Percentiles rank a stretch among this genome's conserved stretches.
Evolutionary conservation across 2,113 vertebrate genomes (phyloP).

Genomic region (Oncorhynchus mykiss): DNA sequence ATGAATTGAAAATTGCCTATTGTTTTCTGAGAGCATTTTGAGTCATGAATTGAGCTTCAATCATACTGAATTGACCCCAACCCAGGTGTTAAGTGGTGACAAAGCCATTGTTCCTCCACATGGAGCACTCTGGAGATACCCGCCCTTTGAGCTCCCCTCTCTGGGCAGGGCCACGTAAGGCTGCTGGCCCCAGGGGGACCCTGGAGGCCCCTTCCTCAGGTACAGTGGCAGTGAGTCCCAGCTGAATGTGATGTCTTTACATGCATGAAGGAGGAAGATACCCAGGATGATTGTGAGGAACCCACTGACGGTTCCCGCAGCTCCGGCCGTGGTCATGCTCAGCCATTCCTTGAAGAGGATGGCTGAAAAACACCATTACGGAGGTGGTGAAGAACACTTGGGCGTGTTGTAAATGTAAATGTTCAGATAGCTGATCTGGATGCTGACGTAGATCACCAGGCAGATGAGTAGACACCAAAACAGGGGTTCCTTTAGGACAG

Average conservation of each 20-base stretch:
- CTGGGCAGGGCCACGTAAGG: constrained; percentile 57
- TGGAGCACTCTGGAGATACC: constrained; percentile 35
- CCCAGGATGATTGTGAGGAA: constrained; percentile 82
- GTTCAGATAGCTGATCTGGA: constrained; percentile 85
- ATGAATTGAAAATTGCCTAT: no score
- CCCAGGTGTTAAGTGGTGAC: not conserved
- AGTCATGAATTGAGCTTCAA: no score
- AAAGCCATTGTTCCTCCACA: constrained; percentile 28
- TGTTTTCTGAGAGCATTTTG: not conserved
- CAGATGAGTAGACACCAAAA: constrained; percentile 77
- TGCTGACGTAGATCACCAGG: constrained; percentile 76
- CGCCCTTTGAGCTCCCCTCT: constrained; percentile 35
- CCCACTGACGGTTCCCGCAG: constrained; percentile 75
- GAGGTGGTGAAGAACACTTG: constrained; percentile 82
- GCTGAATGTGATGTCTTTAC: constrained; percentile 75
- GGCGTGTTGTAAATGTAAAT: constrained; percentile 76
- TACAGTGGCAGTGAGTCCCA: constrained; percentile 73
- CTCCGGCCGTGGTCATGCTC: constrained; percentile 70
- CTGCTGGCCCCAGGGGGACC: constrained; percentile 42
- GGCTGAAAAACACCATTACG: constrained; percentile 80
- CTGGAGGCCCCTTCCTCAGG: constrained; percentile 60
- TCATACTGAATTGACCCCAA: not conserved
- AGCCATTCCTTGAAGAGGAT: constrained; percentile 87
- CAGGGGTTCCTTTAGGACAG: constrained; percentile 77
- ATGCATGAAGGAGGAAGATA: constrained; percentile 81